Evolutionary conservation across 2,113 vertebrate genomes (phyloP).

Genomic region (Turnix velox): DNA sequence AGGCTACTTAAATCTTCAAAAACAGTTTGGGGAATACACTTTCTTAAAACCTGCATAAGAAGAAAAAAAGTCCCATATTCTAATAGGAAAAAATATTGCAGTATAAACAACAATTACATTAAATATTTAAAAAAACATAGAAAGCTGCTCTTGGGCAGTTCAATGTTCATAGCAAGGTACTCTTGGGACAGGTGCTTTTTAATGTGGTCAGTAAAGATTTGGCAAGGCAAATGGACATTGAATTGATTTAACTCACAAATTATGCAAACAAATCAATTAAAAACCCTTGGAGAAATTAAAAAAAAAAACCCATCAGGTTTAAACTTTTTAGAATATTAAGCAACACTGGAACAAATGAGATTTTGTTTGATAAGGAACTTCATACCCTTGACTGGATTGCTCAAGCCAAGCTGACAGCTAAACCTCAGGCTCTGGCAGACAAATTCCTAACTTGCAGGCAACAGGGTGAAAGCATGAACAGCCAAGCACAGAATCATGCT

Average conservation of each 20-base stretch:
- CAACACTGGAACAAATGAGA: not conserved
- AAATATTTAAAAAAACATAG: not conserved
- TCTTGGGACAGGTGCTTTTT: not conserved
- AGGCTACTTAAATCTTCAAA: not conserved
- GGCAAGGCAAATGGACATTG: not conserved
- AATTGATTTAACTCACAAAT: not conserved
- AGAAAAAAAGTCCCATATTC: not conserved
- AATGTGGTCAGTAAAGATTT: not conserved
- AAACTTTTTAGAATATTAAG: not conserved
- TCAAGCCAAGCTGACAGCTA: not conserved
- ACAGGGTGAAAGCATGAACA: not conserved
- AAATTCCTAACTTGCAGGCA: not conserved
- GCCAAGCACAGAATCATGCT: not conserved
- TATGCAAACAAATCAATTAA: not conserved
- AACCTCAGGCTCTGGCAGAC: not conserved
- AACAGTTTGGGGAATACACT: not conserved
- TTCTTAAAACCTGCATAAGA: not conserved
- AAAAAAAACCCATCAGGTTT: not conserved
- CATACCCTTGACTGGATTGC: not conserved
- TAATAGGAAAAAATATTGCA: not conserved
- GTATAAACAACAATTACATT: not conserved
- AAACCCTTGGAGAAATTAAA: not conserved
- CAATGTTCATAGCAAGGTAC: not conserved
- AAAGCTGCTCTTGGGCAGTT: not conserved
- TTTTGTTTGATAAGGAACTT: not conserved